Percentiles rank a stretch among this genome's conserved stretches.
phyloP scores from a whole-genome alignment of 1,140 invertebrate genomes.

The Paralvinella palmiformis region DNA sequence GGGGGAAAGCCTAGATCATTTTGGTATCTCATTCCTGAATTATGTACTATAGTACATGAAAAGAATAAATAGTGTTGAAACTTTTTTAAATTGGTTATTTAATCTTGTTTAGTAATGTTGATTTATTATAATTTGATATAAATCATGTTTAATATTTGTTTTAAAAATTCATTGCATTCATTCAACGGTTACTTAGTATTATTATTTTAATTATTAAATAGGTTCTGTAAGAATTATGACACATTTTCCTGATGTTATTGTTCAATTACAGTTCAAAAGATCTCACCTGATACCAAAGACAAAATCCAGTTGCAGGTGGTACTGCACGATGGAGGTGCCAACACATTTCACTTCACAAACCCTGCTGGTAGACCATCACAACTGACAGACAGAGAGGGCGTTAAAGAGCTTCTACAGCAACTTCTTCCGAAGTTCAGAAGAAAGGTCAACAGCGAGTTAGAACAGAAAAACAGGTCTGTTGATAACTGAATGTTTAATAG shows the following conservation, averaged over 20 bases:
- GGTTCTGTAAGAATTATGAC: background rate
- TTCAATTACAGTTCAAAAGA: slow-evolving; percentile 78
- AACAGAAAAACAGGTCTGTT: slow-evolving; percentile 54
- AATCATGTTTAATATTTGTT: no score
- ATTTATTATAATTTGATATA: no score
- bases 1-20: no score
- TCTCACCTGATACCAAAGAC: slow-evolving; percentile 94
- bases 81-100: no score
- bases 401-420: slow-evolving; percentile 87
- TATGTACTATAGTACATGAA: no score
- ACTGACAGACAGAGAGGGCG: slow-evolving; percentile 81
- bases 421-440: slow-evolving; percentile 90
- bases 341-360: slow-evolving; percentile 97
- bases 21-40: no score
- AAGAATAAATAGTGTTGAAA: no score
- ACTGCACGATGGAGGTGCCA: slow-evolving; percentile 84
- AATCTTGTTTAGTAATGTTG: no score
- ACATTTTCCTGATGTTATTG: slow-evolving; percentile 1
- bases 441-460: slow-evolving; percentile 82
- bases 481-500: no score
- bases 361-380: slow-evolving; percentile 73
- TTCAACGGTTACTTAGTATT: background rate
- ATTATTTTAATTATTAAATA: background rate
- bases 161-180: background rate
- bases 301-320: slow-evolving; percentile 99